Conservation (phyloP, 2,797 vertebrate genomes). For the Tokudaia tokunoshimensis region DNA sequence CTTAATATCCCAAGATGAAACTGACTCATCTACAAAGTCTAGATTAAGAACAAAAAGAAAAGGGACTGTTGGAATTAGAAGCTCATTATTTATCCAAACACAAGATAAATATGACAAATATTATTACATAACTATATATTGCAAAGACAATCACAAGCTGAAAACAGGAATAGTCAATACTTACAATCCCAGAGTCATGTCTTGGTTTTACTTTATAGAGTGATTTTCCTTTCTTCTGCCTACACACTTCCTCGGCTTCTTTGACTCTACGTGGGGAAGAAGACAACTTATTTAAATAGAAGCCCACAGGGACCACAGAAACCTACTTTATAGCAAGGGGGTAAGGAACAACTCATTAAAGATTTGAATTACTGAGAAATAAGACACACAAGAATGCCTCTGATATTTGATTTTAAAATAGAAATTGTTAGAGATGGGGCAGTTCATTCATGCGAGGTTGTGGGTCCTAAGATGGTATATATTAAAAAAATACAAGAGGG, state of each 20-base stretch:
- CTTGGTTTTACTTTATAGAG: conserved; percentile 97
- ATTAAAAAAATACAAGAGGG: neutral
- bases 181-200: conserved; percentile 96
- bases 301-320: neutral
- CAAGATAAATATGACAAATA: neutral
- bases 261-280: conserved; percentile 91
- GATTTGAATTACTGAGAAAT: neutral
- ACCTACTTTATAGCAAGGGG: neutral
- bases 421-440: neutral
- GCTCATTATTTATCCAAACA: neutral
- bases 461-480: neutral
- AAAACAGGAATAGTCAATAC: conserved; percentile 81
- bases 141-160: neutral
- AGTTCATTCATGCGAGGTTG: neutral
- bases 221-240: conserved; percentile 96
- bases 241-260: conserved; percentile 95
- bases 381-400: neutral
- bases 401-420: conserved; percentile 5
- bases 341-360: neutral
- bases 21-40: neutral
- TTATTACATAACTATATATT: neutral
- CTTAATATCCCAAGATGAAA: neutral
- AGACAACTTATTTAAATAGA: conserved; percentile 51
- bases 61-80: neutral
- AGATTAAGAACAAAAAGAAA: neutral